Conservation (phyloP, 2,888 invertebrate genomes). For the Saturnia japonica region DNA sequence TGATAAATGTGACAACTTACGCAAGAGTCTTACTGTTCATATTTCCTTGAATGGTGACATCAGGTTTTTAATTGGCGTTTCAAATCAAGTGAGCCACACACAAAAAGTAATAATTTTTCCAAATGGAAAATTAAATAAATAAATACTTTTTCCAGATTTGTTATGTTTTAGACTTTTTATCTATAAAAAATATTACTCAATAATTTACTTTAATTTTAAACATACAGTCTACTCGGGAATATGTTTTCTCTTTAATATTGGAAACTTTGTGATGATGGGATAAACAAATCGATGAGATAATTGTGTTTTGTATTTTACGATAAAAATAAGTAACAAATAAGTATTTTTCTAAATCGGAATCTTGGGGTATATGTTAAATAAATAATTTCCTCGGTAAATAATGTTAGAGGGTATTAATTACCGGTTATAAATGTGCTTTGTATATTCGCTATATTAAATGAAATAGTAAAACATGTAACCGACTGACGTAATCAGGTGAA, state of each 20-base stretch:
- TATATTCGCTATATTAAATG: constrained; percentile 31
- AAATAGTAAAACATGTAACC: constrained; percentile 33
- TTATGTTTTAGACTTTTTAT: too few species aligned
- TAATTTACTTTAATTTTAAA: too few species aligned
- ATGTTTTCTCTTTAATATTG: background rate
- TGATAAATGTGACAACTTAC: too few species aligned
- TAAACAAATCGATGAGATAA: background rate
- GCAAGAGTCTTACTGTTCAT: too few species aligned
- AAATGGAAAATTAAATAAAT: too few species aligned
- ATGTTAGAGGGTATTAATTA: constrained; percentile 14
- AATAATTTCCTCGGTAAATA: constrained; percentile 20
- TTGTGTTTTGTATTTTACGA: background rate
- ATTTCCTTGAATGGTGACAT: too few species aligned
- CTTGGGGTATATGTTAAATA: constrained; percentile 7
- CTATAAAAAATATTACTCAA: too few species aligned
- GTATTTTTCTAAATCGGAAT: constrained; percentile 14
- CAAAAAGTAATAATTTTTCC: too few species aligned
- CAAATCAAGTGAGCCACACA: too few species aligned
- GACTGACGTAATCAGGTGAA: constrained; percentile 41
- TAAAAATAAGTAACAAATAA: background rate
- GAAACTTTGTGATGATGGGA: background rate
- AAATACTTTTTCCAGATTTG: too few species aligned
- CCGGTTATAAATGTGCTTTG: constrained; percentile 26
- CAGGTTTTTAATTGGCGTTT: too few species aligned
- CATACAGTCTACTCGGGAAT: too few species aligned